A percentile compares a stretch with the other conserved stretches of the same genome.
Conservation (phyloP, 2,888 invertebrate genomes). For the Macaria notata region DNA sequence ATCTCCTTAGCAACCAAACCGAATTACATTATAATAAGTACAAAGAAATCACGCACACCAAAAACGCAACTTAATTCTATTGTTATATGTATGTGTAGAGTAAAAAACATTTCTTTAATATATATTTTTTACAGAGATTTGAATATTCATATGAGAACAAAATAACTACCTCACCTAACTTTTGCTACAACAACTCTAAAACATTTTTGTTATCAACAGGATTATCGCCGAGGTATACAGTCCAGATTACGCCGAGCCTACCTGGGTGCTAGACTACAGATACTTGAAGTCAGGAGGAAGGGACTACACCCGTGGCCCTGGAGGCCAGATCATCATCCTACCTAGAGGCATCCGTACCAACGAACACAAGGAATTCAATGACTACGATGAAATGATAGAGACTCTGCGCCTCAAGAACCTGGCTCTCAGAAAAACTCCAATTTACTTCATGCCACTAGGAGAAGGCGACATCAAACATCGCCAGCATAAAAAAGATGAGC, state of each 20-base stretch:
- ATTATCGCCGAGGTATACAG: slow-evolving; percentile 60
- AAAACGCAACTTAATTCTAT: too few relatives aligned
- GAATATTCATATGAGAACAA: too few relatives aligned
- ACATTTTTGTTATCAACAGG: slow-evolving; percentile 37
- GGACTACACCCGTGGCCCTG: slow-evolving; percentile 63
- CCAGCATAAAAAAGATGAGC: slow-evolving; percentile 1
- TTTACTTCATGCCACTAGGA: slow-evolving; percentile 32
- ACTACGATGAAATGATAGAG: slow-evolving; percentile 65
- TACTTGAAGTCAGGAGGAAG: slow-evolving; percentile 68
- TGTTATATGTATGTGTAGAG: too few relatives aligned
- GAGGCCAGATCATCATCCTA: slow-evolving; percentile 66
- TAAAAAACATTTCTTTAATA: too few relatives aligned
- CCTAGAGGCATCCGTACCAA: slow-evolving; percentile 51
- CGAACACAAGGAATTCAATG: slow-evolving; percentile 52
- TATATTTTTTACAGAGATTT: too few relatives aligned
- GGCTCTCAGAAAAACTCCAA: slow-evolving; percentile 36
- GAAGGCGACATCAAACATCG: slow-evolving; percentile 16
- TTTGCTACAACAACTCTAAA: background rate
- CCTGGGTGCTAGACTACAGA: slow-evolving; percentile 65
- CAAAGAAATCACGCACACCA: too few relatives aligned
- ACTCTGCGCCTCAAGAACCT: slow-evolving; percentile 53
- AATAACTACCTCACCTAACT: too few relatives aligned
- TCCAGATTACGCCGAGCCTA: slow-evolving; percentile 65
- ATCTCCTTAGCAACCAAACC: too few relatives aligned
- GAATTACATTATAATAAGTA: too few relatives aligned